Percentiles rank a stretch among this genome's conserved stretches.
These are phyloP conservation scores for Hyppa rectilinea DNA, from an alignment of 2,888 invertebrate species.

Conservation along the genomic window DNA sequence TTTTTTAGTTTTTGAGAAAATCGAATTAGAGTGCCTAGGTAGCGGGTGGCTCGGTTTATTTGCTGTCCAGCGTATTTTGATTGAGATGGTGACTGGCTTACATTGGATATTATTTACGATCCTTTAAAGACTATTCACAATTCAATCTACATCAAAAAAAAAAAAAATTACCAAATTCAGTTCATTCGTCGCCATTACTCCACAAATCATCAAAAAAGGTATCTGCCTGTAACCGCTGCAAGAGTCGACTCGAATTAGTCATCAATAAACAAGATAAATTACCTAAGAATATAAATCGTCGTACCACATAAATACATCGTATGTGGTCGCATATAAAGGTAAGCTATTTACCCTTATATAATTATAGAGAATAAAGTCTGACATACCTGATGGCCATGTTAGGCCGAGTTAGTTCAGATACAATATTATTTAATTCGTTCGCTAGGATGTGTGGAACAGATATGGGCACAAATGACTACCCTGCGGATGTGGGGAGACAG, in stretches of 20 bases:
- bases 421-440: slow-evolving; percentile 69
- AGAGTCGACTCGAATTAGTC: slow-evolving; percentile 14
- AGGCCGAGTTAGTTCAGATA: slow-evolving; percentile 69
- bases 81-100: background rate
- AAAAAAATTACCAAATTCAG: background rate
- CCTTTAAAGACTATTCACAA: background rate
- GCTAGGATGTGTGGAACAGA: slow-evolving; percentile 72
- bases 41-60: too few species aligned
- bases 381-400: slow-evolving; percentile 70
- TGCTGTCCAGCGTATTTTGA: too few species aligned
- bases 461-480: slow-evolving; percentile 77
- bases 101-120: background rate
- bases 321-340: slow-evolving; percentile 51
- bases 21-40: too few species aligned
- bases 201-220: background rate
- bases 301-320: slow-evolving; percentile 41
- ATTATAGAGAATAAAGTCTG: slow-evolving; percentile 55
- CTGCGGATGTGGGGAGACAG: slow-evolving; percentile 64
- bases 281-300: slow-evolving; percentile 30
- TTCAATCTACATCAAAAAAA: background rate
- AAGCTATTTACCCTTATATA: slow-evolving; percentile 50
- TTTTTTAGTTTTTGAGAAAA: too few species aligned
- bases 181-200: background rate
- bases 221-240: slow-evolving; percentile 12
- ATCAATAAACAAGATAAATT: slow-evolving; percentile 32